A percentile compares a stretch with the other conserved stretches of the same genome.
Conservation (phyloP, 2,113 vertebrate species). For the Emydocephalus ijimae region DNA sequence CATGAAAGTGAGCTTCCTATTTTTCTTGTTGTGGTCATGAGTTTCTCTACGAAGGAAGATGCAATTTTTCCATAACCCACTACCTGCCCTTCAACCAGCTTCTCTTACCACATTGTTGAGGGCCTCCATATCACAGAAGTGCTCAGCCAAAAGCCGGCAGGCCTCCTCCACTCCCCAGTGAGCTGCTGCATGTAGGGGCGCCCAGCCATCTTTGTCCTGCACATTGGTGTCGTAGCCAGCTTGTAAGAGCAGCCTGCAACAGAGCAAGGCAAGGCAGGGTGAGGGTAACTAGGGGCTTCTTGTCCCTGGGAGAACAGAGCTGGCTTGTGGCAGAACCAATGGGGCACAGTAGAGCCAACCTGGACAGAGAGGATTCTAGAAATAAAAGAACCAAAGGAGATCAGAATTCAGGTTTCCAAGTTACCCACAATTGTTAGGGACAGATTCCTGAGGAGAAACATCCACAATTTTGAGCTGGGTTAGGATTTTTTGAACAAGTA, state of each 20-base stretch:
- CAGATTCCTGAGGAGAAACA: not conserved
- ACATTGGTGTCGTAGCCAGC: slow-evolving; percentile 82
- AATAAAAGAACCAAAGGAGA: not conserved
- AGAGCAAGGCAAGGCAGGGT: not conserved
- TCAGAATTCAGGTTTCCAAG: not conserved
- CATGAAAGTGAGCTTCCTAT: not conserved
- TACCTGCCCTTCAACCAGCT: not conserved
- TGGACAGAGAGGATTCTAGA: not conserved
- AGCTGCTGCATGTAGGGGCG: slow-evolving; percentile 83
- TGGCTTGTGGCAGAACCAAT: not conserved
- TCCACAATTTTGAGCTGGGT: not conserved
- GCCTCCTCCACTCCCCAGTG: slow-evolving; percentile 90
- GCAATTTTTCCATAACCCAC: not conserved
- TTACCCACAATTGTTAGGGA: not conserved
- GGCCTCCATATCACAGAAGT: slow-evolving; percentile 86
- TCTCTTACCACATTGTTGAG: slow-evolving; percentile 80
- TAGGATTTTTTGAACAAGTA: not conserved
- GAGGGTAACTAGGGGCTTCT: not conserved
- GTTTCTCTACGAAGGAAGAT: not conserved
- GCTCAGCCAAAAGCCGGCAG: slow-evolving; percentile 80
- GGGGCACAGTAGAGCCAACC: not conserved
- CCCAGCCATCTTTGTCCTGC: slow-evolving; percentile 85
- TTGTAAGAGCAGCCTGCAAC: slow-evolving; percentile 80
- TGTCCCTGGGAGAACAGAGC: not conserved
- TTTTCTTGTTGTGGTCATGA: not conserved